Conservation (phyloP, 2,113 vertebrate genomes). For the Elgaria multicarinata region DNA sequence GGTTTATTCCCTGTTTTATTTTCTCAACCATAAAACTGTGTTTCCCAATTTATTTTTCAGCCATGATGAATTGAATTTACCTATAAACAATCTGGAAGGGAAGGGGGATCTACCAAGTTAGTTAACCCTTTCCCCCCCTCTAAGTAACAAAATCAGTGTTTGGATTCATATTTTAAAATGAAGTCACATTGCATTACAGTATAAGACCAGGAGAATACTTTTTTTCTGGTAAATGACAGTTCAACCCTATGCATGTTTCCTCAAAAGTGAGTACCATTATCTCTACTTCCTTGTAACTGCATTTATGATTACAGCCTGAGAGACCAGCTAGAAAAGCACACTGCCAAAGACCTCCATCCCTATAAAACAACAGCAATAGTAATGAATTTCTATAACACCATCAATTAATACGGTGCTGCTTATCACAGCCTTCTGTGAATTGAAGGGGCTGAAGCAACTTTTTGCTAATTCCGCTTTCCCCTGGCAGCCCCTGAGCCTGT, state of each 20-base stretch:
- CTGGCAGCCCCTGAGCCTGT: not conserved
- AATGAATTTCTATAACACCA: not conserved
- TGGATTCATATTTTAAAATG: not conserved
- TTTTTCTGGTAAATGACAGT: not conserved
- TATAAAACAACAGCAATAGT: not conserved
- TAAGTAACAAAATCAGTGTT: not conserved
- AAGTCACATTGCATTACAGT: not conserved
- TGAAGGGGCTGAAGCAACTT: not conserved
- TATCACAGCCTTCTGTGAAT: not conserved
- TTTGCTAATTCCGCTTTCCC: not conserved
- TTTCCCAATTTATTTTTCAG: conserved; percentile 46
- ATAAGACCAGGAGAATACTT: not conserved
- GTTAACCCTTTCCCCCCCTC: not conserved
- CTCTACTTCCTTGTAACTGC: not conserved
- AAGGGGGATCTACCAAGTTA: not conserved
- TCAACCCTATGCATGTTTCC: not conserved
- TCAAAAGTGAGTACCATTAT: not conserved
- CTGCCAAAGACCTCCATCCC: not conserved
- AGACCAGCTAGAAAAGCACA: not conserved
- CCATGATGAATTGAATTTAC: conserved; percentile 62
- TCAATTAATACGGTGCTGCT: not conserved
- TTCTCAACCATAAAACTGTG: conserved; percentile 55
- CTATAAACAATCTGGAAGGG: conserved; percentile 15
- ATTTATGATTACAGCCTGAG: not conserved
- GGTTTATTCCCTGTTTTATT: conserved; percentile 50